A percentile compares a stretch with the other conserved stretches of the same genome.
phyloP scores from a whole-genome alignment of 2,113 vertebrate genomes.

The Gorsachius goisagi region DNA sequence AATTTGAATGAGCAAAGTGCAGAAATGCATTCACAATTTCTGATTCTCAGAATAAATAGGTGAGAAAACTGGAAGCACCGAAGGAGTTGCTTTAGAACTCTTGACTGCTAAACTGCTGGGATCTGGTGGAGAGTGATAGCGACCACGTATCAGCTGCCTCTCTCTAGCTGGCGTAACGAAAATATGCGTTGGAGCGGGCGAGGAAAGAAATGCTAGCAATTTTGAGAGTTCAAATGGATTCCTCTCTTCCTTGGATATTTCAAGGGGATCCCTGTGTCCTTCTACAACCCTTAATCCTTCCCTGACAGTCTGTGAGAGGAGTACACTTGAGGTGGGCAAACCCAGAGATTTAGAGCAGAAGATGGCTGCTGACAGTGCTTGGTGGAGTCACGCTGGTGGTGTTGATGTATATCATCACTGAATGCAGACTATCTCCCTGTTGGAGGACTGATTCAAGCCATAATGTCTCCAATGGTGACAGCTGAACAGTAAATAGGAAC shows the following conservation, averaged over 20 bases:
- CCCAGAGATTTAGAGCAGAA: neutral
- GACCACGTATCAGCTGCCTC: neutral
- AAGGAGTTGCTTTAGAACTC: neutral
- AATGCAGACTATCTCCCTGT: neutral
- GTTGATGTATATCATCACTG: neutral
- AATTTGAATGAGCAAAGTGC: neutral
- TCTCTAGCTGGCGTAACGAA: neutral
- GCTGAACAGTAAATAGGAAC: neutral
- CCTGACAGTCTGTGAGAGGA: neutral
- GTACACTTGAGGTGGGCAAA: neutral
- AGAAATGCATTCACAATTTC: neutral
- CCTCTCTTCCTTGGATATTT: neutral
- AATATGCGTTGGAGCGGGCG: neutral
- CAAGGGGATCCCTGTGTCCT: neutral
- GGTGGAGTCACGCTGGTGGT: neutral
- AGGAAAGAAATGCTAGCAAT: neutral
- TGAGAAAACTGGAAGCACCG: neutral
- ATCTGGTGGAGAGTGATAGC: neutral
- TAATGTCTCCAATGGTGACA: neutral
- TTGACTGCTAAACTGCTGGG: neutral
- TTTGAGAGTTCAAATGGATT: neutral
- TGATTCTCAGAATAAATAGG: neutral
- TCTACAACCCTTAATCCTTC: neutral
- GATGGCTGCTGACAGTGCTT: neutral
- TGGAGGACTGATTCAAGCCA: neutral